A percentile compares a stretch with the other conserved stretches of the same genome.
Evolutionary conservation across 1,140 invertebrate genomes (phyloP).

Genomic region (Danaus plexippus): DNA sequence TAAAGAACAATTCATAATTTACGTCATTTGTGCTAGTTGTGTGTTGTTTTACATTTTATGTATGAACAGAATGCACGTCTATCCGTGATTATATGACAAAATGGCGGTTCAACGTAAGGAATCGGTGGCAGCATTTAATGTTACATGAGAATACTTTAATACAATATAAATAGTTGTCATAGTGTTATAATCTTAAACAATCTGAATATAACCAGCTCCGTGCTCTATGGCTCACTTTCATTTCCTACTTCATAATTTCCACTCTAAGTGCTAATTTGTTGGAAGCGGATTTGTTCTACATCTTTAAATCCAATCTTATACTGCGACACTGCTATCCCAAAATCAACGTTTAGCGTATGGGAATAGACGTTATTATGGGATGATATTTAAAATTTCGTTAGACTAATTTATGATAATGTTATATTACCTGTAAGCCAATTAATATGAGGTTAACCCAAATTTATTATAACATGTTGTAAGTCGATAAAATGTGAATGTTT

Average conservation of each 20-base stretch:
- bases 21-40: too few species aligned
- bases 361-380: neutral
- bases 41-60: too few species aligned
- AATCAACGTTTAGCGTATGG: neutral
- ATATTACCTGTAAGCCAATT: constrained; percentile 7
- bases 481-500: neutral
- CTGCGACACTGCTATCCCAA: neutral
- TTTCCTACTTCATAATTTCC: constrained; percentile 51
- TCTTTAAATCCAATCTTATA: constrained; percentile 28
- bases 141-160: too few species aligned
- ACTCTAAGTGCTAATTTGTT: constrained; percentile 35
- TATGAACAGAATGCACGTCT: too few species aligned
- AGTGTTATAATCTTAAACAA: too few species aligned
- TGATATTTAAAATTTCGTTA: neutral
- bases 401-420: constrained; percentile 19
- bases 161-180: too few species aligned
- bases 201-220: constrained; percentile 11
- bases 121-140: too few species aligned
- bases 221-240: constrained; percentile 39
- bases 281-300: constrained; percentile 41
- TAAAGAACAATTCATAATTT: too few species aligned
- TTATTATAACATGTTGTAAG: constrained; percentile 10
- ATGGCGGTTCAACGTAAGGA: too few species aligned
- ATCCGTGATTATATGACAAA: too few species aligned
- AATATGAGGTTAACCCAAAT: constrained; percentile 10